Evolutionary conservation across 2,888 invertebrate species (phyloP), one percentile per base, ranked within the genome.

Genomic region (Miltochrista miniata): DNA sequence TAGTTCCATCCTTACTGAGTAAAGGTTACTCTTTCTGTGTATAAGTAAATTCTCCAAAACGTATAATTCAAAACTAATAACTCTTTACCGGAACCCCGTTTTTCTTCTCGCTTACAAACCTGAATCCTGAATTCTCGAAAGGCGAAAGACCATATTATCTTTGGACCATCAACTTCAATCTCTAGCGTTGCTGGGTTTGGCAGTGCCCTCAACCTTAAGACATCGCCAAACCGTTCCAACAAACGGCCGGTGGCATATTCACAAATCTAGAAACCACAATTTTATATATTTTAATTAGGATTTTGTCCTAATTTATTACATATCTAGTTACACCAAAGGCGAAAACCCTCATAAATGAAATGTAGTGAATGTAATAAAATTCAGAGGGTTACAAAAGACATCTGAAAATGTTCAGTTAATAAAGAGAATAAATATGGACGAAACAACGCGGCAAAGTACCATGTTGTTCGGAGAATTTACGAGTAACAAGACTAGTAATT

Each of bases 401-500:
- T 54, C 44, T 45, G 39, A 29, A 38, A 64, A 56, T 45, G 43
- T 53, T 49, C 34, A 33, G 18, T 48, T 46, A 46, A 51, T 55
- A 61, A 39, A 57, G 49, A 36, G 61, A 45, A 64, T 48, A 51
- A 48, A 50, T 53, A 57, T 60, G 48, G 43, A 47, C 38, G 42
- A 44, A 65, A 68, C 65, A 64, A 64, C 55, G 61, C 49, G 18
- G 35, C 49, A 46, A 55, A 64, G 57, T 64, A 51, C 57, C 47
- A 46, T 51, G 61, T 63, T 56, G 58, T 66, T 68, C 54, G 7
- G 63, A 49, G 53, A 63, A 72, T 73, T 72, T 70, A 73, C 68
- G 53, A 61, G 58, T 63, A 45, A 47, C 48, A 59, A 70, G 65
- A 24, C 18, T 4, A 24, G 3, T 72, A 72, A 74, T 74, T 70